Conservation (phyloP, 2,888 invertebrate species). For the Unio pictorum region DNA sequence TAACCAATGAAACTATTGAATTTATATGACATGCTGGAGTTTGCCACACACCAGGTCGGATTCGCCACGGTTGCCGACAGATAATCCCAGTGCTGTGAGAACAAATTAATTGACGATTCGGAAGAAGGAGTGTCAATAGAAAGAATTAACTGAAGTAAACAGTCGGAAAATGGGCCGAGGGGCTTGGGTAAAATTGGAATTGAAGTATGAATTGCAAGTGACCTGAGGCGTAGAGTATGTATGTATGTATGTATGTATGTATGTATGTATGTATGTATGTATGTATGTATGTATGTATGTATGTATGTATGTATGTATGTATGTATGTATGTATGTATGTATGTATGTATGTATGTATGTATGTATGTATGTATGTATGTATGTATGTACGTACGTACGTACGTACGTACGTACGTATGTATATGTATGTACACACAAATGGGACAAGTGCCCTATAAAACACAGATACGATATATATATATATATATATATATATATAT, state of each 20-base stretch:
- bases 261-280: no score
- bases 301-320: no score
- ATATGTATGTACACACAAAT: background rate
- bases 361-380: background rate
- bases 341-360: background rate
- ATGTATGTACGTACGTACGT: background rate
- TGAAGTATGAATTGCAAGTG: constrained; percentile 39
- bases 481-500: background rate
- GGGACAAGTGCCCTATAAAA: no score
- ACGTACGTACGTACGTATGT: constrained; percentile 1
- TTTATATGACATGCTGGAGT: constrained; percentile 5
- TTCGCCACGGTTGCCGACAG: constrained; percentile 16
- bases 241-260: no score
- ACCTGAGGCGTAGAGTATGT: constrained; percentile 8
- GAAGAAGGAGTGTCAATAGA: constrained; percentile 36
- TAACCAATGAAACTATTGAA: constrained; percentile 25
- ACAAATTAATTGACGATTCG: constrained; percentile 49
- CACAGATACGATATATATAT: background rate
- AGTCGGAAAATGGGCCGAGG: constrained; percentile 24
- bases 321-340: no score
- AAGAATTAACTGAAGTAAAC: constrained; percentile 36
- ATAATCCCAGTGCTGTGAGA: constrained; percentile 36
- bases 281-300: no score
- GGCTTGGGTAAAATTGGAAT: constrained; percentile 28
- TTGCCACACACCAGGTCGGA: constrained; percentile 28